Percentiles rank a stretch among this genome's conserved stretches.
Conservation (phyloP, 2,888 invertebrate genomes). For the Spicauda simplicius region DNA sequence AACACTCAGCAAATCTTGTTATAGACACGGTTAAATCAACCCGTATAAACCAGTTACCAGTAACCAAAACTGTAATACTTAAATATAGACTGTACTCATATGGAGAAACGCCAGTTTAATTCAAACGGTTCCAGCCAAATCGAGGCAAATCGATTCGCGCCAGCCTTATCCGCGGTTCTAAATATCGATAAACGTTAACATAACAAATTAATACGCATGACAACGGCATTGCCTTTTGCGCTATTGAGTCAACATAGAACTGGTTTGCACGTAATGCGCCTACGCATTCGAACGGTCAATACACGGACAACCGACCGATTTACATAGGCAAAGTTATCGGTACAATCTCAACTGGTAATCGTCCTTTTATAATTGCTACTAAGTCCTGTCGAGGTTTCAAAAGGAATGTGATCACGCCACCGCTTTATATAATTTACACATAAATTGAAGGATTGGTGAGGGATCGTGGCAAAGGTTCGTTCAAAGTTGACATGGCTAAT, state of each 20-base stretch:
- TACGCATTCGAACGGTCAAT: constrained; percentile 52
- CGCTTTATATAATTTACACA: constrained; percentile 38
- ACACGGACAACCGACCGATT: constrained; percentile 54
- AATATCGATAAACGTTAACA: constrained; percentile 25
- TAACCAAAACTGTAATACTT: no score
- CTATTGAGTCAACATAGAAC: constrained; percentile 59
- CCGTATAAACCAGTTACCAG: no score
- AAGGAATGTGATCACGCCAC: constrained; percentile 55
- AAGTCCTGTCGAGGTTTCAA: constrained; percentile 39
- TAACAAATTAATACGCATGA: constrained; percentile 23
- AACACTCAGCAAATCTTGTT: no score
- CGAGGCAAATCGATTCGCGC: constrained; percentile 19
- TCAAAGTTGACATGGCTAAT: not conserved
- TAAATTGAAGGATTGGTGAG: constrained; percentile 18
- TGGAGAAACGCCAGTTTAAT: not conserved
- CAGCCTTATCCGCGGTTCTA: constrained; percentile 5
- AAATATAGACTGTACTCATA: not conserved
- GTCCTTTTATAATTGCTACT: constrained; percentile 40
- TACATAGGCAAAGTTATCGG: constrained; percentile 44
- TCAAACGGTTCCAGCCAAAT: constrained; percentile 15
- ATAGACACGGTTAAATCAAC: no score
- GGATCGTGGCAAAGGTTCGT: constrained; percentile 18
- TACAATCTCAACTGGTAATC: constrained; percentile 31
- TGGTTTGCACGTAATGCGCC: constrained; percentile 53
- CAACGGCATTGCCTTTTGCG: constrained; percentile 46